phyloP scores from a whole-genome alignment of 2,888 invertebrate species.

The Amorpha juglandis region DNA sequence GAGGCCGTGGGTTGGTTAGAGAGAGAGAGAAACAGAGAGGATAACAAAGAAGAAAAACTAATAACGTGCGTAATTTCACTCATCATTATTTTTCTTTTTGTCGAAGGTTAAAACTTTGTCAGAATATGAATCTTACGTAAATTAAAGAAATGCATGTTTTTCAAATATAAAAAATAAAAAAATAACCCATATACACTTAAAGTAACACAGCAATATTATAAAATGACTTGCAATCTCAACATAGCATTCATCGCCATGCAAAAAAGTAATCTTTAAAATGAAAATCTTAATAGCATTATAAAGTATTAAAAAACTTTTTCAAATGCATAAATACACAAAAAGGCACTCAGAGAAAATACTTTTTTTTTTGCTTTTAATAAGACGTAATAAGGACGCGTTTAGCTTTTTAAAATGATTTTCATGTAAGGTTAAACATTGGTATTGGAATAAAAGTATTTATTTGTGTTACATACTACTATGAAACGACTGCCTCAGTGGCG shows the following conservation, averaged over 20 bases:
- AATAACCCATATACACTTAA: background rate
- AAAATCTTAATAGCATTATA: no score
- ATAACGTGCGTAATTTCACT: no score
- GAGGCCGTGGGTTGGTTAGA: no score
- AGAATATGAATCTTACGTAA: no score
- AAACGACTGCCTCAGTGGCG: no score
- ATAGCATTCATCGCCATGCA: background rate
- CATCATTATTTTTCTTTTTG: no score
- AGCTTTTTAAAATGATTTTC: background rate
- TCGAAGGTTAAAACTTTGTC: no score
- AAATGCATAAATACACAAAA: constrained; percentile 12
- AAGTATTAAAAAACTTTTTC: constrained; percentile 10
- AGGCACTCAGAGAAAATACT: constrained; percentile 11
- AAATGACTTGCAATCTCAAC: background rate
- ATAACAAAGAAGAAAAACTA: no score
- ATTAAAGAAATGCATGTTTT: no score
- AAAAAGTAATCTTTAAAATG: background rate
- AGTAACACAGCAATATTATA: background rate
- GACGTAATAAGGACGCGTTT: constrained; percentile 11
- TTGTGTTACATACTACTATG: background rate
- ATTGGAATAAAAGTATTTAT: background rate
- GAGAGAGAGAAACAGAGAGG: no score
- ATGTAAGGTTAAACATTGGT: background rate
- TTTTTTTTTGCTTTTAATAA: constrained; percentile 7
- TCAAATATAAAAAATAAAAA: background rate